A percentile compares a stretch with the other conserved stretches of the same genome.
Evolutionary conservation across 2,888 invertebrate genomes (phyloP).

Genomic region (Minunthozetes semirufus): DNA sequence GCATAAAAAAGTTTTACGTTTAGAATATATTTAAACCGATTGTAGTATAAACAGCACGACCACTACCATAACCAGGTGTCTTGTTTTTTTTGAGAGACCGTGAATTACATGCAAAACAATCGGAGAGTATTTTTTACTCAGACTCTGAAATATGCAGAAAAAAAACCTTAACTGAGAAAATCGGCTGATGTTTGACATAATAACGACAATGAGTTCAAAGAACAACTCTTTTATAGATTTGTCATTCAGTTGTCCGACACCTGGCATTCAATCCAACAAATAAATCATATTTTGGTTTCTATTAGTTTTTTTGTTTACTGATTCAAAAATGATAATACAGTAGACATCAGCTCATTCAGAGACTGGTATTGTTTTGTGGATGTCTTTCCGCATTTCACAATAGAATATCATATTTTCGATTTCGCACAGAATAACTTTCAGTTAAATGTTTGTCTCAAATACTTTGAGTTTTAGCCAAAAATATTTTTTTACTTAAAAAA

Average conservation of each 20-base stretch:
- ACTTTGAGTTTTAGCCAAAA: neutral
- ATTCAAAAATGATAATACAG: neutral
- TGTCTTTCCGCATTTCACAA: neutral
- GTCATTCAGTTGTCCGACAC: neutral
- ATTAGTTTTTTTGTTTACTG: neutral
- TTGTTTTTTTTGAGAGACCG: neutral
- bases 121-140: neutral
- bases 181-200: neutral
- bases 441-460: neutral
- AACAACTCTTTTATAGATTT: conserved; percentile 16
- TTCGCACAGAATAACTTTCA: neutral
- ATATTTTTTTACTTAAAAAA: neutral
- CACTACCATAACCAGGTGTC: neutral
- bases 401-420: neutral
- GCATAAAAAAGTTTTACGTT: neutral
- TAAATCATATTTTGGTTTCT: neutral
- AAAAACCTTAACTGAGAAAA: neutral
- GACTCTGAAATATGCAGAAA: neutral
- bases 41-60: neutral
- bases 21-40: neutral
- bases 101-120: neutral
- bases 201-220: neutral
- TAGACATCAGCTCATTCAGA: no score
- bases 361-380: neutral
- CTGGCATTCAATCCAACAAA: conserved; percentile 2